Base-by-base conservation (phyloP, 2,113 vertebrate genomes). In the Neotragus pygmaeus region DNA sequence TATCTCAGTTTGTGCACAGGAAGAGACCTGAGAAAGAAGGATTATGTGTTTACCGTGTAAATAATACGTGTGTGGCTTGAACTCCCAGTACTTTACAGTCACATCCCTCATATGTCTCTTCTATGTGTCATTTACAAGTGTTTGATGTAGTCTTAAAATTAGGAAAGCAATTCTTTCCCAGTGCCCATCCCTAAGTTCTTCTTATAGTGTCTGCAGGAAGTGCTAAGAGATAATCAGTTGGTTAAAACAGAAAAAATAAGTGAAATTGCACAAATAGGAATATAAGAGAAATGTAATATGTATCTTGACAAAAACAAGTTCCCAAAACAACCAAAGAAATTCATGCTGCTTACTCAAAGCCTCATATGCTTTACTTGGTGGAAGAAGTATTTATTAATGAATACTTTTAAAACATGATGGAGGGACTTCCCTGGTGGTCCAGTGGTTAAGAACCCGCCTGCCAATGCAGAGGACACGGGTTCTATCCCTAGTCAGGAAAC, bases 241-340 rank as follows among this genome's bases (percentile, higher is more conserved):
- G 19, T 66, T 93, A 94, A 95, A 78, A 87, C 19, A 58, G 53
- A 88, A 96, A 82, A 47, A 19, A 90, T 55, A 21, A 70, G 39
- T 51, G 36, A 53, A 36, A 47, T 1, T 78, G 3, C 25, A 86
- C 3, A 81, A 94, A 94, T 1, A 77, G 30, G 36, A 94, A 77
- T 13, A 53, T 23, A 78, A 88, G 36, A 82, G 51, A 95, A 92
- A 90, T 10, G 10, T 78, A 75, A 14, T 45, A 83, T 53, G 45
- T 83, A 87, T 21, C 30, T 43, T 83, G 55, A 94, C 30, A 89
- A 91, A 95, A 97, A 87, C 62, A 95, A 92, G 36, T 88, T 91
- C 25, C 51, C 90, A 93, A 89, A 88, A 83, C 58, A 66, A 83
- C 39, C 45, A 96, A 87, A 89, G 4, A 78, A 91, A 96, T 21